Conservation (phyloP, 1,140 invertebrate species). For the Pygmarrhopalites habei region DNA sequence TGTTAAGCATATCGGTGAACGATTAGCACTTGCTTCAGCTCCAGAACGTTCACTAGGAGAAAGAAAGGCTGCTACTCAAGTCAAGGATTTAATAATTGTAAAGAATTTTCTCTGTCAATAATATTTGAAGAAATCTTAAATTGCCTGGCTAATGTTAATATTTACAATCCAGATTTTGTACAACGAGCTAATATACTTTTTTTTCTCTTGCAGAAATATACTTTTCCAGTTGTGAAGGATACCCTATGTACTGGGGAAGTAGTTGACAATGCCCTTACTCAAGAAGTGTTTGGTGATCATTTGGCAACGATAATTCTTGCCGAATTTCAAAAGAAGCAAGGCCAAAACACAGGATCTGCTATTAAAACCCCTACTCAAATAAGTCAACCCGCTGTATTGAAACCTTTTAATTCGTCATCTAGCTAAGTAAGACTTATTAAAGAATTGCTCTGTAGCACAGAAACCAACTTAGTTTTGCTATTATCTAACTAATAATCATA, state of each 20-base stretch:
- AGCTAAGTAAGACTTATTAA: background rate
- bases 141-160: no score
- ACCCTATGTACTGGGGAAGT: background rate
- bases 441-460: no score
- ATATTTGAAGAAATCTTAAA: no score
- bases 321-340: background rate
- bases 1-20: conserved; percentile 63
- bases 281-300: conserved; percentile 4
- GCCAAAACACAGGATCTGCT: background rate
- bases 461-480: background rate
- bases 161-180: no score
- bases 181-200: no score
- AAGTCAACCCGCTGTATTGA: background rate
- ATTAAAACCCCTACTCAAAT: background rate
- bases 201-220: conserved; percentile 3
- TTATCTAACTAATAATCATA: no score
- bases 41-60: background rate
- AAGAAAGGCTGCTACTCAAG: background rate
- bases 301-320: background rate
- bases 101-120: background rate
- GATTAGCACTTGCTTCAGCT: background rate
- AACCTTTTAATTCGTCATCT: background rate
- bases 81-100: background rate
- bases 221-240: background rate
- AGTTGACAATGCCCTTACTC: background rate